Percentiles rank a stretch among this genome's conserved stretches.
phyloP scores from a whole-genome alignment of 37 sponge, comb jelly and placozoan genomes.

The Hormiphora californensis region DNA sequence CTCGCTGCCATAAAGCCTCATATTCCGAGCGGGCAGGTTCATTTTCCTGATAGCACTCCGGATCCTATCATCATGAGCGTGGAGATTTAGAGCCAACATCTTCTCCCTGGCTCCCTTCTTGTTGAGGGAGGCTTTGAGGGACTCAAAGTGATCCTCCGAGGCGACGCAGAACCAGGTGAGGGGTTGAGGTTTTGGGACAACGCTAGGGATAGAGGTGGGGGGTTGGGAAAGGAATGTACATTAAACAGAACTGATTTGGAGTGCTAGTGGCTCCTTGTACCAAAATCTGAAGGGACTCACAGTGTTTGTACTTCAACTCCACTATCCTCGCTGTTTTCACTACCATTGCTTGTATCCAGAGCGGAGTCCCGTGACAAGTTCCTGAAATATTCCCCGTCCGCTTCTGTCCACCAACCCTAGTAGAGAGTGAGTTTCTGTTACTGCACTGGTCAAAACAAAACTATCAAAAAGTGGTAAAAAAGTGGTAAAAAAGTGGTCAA shows the following conservation, averaged over 20 bases:
- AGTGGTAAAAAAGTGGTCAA: not conserved
- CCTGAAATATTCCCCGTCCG: not conserved
- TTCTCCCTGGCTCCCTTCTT: slow-evolving; percentile 24
- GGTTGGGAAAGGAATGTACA: not conserved
- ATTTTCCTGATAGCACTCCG: slow-evolving; percentile 37
- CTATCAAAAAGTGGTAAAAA: not conserved
- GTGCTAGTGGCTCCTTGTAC: not conserved
- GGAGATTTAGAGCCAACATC: not conserved
- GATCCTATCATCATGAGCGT: not conserved
- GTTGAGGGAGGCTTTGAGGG: slow-evolving; percentile 9
- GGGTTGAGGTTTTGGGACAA: not conserved
- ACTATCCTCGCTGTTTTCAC: slow-evolving; percentile 35
- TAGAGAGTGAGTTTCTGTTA: not conserved
- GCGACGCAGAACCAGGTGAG: slow-evolving; percentile 22
- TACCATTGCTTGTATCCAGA: slow-evolving; percentile 3
- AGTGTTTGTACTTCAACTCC: not conserved
- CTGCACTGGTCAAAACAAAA: not conserved
- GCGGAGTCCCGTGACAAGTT: not conserved
- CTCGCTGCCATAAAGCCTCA: not conserved
- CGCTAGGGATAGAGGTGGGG: not conserved
- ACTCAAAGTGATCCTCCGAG: not conserved
- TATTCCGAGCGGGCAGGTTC: not conserved
- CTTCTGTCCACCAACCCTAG: slow-evolving; percentile 54
- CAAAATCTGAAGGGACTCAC: not conserved
- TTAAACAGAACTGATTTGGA: not conserved